These are phyloP conservation scores for Drosophila eohydei DNA, from an alignment of 2,888 invertebrate species.

Conservation along the genomic window DNA sequence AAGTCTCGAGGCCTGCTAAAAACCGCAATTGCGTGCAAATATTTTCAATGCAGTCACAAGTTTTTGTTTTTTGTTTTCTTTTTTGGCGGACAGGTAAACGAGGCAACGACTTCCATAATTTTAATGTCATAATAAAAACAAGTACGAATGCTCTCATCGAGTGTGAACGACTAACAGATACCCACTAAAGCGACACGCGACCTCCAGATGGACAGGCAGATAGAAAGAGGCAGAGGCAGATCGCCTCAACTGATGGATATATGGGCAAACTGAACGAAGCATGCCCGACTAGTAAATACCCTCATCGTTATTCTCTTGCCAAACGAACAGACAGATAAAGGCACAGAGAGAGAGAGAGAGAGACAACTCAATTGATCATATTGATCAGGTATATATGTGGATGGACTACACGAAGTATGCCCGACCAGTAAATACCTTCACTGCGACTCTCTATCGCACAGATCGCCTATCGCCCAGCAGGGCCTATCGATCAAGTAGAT, in stretches of 20 bases:
- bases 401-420: too few relatives aligned
- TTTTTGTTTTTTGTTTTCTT: slow-evolving; percentile 34
- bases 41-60: slow-evolving; percentile 75
- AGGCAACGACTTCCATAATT: slow-evolving; percentile 72
- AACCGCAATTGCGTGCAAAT: slow-evolving; percentile 81
- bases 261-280: too few relatives aligned
- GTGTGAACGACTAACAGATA: slow-evolving; percentile 25
- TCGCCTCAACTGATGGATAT: background rate
- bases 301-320: background rate
- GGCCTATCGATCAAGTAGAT: too few relatives aligned
- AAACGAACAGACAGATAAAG: background rate
- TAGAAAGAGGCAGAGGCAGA: background rate
- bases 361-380: background rate
- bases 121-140: slow-evolving; percentile 80
- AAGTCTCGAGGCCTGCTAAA: slow-evolving; percentile 58
- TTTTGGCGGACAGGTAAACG: slow-evolving; percentile 51
- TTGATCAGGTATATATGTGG: too few relatives aligned
- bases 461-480: too few relatives aligned
- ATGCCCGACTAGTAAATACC: background rate
- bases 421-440: background rate
- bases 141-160: slow-evolving; percentile 6
- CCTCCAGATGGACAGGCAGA: background rate
- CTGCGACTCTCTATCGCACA: background rate
- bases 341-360: background rate
- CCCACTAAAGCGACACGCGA: slow-evolving; percentile 24